phyloP scores from a whole-genome alignment of 37 sponge, comb jelly and placozoan species.

The Aplysina aerophoba region DNA sequence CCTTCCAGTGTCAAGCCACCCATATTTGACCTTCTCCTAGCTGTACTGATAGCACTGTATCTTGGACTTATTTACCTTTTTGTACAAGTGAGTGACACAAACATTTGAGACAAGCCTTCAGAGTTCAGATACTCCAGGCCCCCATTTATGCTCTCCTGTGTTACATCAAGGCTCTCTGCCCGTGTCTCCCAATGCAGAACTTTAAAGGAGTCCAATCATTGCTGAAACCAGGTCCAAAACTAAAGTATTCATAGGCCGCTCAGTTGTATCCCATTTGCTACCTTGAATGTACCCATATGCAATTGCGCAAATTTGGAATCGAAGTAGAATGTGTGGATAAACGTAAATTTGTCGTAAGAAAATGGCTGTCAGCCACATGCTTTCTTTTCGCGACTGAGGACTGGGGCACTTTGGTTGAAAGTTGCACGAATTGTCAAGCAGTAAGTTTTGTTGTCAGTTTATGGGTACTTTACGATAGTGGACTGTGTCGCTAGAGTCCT shows the following conservation, averaged over 20 bases:
- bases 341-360: conserved; percentile 16
- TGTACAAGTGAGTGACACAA: conserved; percentile 50
- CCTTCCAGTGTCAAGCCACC: conserved; percentile 94
- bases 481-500: no score
- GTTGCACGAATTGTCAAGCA: no score
- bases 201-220: background rate
- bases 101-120: background rate
- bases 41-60: conserved; percentile 76
- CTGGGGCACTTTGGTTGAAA: no score
- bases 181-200: background rate
- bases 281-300: background rate
- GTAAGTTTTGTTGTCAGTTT: no score
- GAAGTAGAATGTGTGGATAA: background rate
- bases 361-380: background rate
- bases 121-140: no score
- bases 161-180: background rate
- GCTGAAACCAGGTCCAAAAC: background rate
- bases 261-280: background rate
- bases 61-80: conserved; percentile 65
- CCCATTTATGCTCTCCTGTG: background rate
- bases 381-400: no score
- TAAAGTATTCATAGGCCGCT: background rate
- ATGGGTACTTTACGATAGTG: no score
- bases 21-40: conserved; percentile 91
- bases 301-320: conserved; percentile 1